phyloP scores from a whole-genome alignment of 2,113 vertebrate genomes.

The Syngnathus scovelli region DNA sequence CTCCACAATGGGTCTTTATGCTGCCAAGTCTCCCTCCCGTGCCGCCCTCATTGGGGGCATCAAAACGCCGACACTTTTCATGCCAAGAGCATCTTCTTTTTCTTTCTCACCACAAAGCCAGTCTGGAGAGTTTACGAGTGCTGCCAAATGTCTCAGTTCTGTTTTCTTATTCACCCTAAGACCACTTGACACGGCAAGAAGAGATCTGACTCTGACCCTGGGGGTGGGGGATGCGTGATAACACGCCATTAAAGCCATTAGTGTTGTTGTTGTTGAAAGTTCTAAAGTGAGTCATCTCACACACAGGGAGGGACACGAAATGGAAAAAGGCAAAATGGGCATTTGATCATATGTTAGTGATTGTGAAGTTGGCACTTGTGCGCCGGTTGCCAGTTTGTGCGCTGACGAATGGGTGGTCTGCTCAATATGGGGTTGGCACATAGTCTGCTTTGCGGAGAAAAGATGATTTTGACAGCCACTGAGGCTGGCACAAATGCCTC shows the following conservation, averaged over 20 bases:
- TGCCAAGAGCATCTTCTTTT: constrained; percentile 26
- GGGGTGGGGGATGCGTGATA: constrained; percentile 43
- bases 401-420: constrained; percentile 45
- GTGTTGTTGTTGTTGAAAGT: constrained; percentile 29
- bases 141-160: constrained; percentile 49
- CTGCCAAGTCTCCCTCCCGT: constrained; percentile 46
- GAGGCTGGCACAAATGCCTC: constrained; percentile 12
- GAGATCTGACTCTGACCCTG: constrained; percentile 29
- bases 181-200: constrained; percentile 50
- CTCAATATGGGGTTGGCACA: constrained; percentile 28
- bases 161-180: constrained; percentile 49
- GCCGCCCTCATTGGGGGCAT: constrained; percentile 58
- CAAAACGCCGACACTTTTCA: constrained; percentile 41
- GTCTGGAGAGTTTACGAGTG: constrained; percentile 35
- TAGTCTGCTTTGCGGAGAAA: constrained; percentile 22
- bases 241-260: constrained; percentile 40
- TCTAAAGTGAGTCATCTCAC: constrained; percentile 15
- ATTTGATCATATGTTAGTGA: constrained; percentile 18
- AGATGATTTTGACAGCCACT: constrained; percentile 1
- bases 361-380: constrained; percentile 8
- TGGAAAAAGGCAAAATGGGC: constrained; percentile 4
- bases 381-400: constrained; percentile 10
- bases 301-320: not conserved
- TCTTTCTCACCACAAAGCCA: constrained; percentile 36
- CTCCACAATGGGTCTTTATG: constrained; percentile 71